Evolutionary conservation across 1,140 invertebrate genomes (phyloP).

Genomic region (Danaus melanippus): DNA sequence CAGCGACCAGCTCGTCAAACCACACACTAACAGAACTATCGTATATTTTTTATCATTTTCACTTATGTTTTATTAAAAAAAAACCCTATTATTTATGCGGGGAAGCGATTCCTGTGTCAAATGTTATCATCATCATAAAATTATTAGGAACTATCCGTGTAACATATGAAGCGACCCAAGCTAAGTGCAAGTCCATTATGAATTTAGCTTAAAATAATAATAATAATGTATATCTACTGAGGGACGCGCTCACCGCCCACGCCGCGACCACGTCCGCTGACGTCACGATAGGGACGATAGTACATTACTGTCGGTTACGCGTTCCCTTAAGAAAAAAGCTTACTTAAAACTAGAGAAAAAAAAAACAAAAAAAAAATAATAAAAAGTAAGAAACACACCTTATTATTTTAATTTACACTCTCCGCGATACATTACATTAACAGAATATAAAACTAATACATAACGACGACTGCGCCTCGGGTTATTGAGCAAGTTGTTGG

Average conservation of each 20-base stretch:
- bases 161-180: constrained; percentile 39
- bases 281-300: constrained; percentile 14
- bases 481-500: neutral
- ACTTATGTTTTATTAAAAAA: constrained; percentile 7
- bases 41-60: constrained; percentile 5
- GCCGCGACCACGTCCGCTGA: too few species aligned
- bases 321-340: constrained; percentile 34
- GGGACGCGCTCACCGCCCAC: constrained; percentile 12
- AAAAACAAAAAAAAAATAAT: constrained; percentile 43
- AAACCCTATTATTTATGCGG: constrained; percentile 24
- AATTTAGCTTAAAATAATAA: constrained; percentile 7
- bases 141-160: constrained; percentile 46
- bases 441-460: constrained; percentile 24
- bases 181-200: constrained; percentile 14
- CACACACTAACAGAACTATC: constrained; percentile 6
- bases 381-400: constrained; percentile 40
- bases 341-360: constrained; percentile 55
- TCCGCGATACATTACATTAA: constrained; percentile 1
- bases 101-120: constrained; percentile 24
- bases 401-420: constrained; percentile 21
- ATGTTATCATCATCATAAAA: constrained; percentile 16
- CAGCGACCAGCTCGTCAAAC: neutral
- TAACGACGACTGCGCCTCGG: constrained; percentile 23
- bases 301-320: constrained; percentile 1
- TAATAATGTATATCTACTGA: constrained; percentile 5